These are phyloP conservation scores for Cylloceria caligata DNA, from an alignment of 2,888 invertebrate genomes.

Conservation along the genomic window DNA sequence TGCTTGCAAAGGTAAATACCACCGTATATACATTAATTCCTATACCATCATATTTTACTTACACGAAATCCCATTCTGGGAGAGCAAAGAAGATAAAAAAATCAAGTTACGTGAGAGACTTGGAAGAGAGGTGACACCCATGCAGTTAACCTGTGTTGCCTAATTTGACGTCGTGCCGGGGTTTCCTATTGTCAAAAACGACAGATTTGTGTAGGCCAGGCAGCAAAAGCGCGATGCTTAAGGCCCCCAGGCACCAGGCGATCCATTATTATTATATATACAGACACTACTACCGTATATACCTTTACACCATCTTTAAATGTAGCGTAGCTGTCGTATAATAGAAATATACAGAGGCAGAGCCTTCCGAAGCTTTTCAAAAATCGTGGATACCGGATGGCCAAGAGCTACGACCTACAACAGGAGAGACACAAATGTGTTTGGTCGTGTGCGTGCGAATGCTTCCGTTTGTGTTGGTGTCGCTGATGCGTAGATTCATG, in stretches of 20 bases:
- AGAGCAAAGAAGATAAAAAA: conserved; percentile 6
- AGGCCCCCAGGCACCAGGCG: conserved; percentile 38
- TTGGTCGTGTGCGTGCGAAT: not conserved
- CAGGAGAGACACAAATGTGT: not conserved
- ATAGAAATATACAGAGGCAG: too few relatives aligned
- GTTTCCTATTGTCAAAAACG: conserved; percentile 50
- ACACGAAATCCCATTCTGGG: not conserved
- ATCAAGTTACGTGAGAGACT: conserved; percentile 17
- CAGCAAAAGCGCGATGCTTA: conserved; percentile 19
- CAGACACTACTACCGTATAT: conserved; percentile 37
- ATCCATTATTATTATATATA: conserved; percentile 30
- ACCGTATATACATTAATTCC: not conserved
- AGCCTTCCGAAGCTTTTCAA: conserved; percentile 28
- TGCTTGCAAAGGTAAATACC: not conserved
- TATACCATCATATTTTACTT: not conserved
- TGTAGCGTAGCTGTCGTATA: conserved; percentile 26
- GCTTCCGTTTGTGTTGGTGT: not conserved
- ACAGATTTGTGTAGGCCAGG: conserved; percentile 70
- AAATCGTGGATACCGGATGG: conserved; percentile 23
- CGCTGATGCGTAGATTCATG: conserved; percentile 3
- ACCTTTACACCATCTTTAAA: not conserved
- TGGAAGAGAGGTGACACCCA: conserved; percentile 74
- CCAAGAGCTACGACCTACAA: conserved; percentile 16
- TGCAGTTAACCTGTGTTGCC: conserved; percentile 81
- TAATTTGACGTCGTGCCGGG: conserved; percentile 76